Evolutionary conservation across 2,797 vertebrate species (phyloP), one percentile per base, ranked within the genome.

Genomic region (Calcarius lapponicus): DNA sequence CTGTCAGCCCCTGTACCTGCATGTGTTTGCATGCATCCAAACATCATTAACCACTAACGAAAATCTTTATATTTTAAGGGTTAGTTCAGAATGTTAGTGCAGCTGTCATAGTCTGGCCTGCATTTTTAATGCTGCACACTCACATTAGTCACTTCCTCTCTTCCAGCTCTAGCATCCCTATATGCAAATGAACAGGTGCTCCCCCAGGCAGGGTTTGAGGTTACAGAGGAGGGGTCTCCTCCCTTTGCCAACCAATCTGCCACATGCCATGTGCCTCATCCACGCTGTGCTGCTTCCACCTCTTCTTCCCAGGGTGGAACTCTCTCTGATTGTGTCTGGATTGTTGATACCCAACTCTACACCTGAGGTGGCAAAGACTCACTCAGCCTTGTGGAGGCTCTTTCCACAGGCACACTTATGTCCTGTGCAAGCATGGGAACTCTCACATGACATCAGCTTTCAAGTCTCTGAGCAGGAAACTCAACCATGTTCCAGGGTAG

Each of bases 401-500:
- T 45, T 90, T 56, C n/a, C 19, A 10, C 6, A 16, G 47, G 7
- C 8, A 26, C 1, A 0, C 10, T 43, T 26, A 36, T 2, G 7
- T 38, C 47, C 61, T 60, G 29, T 40, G 26, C 34, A 45, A 72
- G 17, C 32, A 32, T 15, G 2, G 2, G 17, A 61, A 15, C 34
- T 9, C 42, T 47, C 57, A 43, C 50, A 65, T 18, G 1, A 0
- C 29, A 32, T 17, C 8, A 45, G 32, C 17, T 36, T 79, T 48
- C 25, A 14, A 1, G 10, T 34, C 26, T 36, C 26, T 40, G 28
- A n/a, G 26, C 13, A 70, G 34, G 36, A 85, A 80, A 43, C 36
- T 67, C 43, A 22, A 6, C 3, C 2, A 0, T 56, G 14, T 48
- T 60, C 18, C 2, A 1, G 7, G 18, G 24, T 14, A 31, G 6